phyloP scores from a whole-genome alignment of 2,113 vertebrate species.

The Budorcas taxicolor region DNA sequence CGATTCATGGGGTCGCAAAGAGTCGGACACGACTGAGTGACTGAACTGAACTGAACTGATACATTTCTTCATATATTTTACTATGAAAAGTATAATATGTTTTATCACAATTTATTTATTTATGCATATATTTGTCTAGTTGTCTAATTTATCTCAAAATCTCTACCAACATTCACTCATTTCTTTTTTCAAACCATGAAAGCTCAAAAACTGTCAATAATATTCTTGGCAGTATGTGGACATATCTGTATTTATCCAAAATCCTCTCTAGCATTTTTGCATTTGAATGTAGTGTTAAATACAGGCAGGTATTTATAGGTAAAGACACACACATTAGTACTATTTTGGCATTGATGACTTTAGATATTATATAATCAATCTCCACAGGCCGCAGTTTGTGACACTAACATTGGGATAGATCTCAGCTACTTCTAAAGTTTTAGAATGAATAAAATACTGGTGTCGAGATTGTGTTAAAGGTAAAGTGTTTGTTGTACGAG shows the following conservation, averaged over 20 bases:
- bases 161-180: not conserved
- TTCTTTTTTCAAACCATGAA: not conserved
- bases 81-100: not conserved
- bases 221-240: not conserved
- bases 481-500: not conserved
- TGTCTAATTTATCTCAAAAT: not conserved
- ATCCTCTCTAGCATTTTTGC: not conserved
- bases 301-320: not conserved
- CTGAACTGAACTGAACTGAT: too few species aligned
- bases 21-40: rapidly evolving
- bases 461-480: not conserved
- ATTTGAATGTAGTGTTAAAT: not conserved
- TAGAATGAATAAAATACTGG: not conserved
- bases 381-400: not conserved
- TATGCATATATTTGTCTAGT: not conserved
- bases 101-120: not conserved
- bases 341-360: not conserved
- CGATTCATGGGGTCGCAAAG: rapidly evolving
- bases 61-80: not conserved
- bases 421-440: not conserved
- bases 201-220: not conserved
- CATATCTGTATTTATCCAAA: not conserved
- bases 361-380: not conserved
- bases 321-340: not conserved
- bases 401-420: not conserved